These are phyloP conservation scores for Todiramphus saurophagus DNA, from an alignment of 2,113 vertebrate species.

Conservation along the genomic window DNA sequence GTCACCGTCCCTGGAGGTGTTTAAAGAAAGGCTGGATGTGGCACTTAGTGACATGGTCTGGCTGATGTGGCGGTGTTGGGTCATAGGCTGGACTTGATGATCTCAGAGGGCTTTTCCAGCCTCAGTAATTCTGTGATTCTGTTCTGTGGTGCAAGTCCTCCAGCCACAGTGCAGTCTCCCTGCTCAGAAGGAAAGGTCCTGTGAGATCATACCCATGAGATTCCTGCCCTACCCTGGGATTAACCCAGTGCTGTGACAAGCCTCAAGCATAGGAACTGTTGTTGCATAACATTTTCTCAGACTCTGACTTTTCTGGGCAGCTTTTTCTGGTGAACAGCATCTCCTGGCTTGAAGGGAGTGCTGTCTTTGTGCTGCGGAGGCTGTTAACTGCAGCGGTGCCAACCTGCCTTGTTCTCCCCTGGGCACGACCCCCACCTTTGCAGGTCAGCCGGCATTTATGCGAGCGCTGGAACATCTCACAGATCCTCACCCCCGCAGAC, in stretches of 20 bases:
- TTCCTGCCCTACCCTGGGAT: neutral
- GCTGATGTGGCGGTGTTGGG: too few relatives aligned
- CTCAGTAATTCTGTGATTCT: too few relatives aligned
- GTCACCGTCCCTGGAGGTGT: too few relatives aligned
- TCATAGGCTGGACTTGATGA: too few relatives aligned
- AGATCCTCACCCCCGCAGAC: slow-evolving; percentile 76
- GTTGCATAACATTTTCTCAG: neutral
- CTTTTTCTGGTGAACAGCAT: neutral
- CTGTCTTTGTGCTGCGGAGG: accelerated
- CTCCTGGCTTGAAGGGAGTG: neutral
- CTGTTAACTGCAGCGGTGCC: neutral
- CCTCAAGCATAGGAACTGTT: neutral
- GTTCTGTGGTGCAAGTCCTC: neutral
- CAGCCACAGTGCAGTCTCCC: neutral
- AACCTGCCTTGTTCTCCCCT: accelerated
- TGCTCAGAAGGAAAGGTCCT: neutral
- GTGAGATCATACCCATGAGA: neutral
- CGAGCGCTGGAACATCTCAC: slow-evolving; percentile 81
- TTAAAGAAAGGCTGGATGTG: too few relatives aligned
- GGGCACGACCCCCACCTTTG: neutral
- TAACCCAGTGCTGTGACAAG: neutral
- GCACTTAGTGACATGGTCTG: too few relatives aligned
- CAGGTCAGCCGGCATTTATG: slow-evolving; percentile 81
- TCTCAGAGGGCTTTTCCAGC: too few relatives aligned
- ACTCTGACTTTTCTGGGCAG: neutral